A percentile compares a stretch with the other conserved stretches of the same genome.
Conservation (phyloP, 2,797 vertebrate species). For the Sebastes trivittatus region DNA sequence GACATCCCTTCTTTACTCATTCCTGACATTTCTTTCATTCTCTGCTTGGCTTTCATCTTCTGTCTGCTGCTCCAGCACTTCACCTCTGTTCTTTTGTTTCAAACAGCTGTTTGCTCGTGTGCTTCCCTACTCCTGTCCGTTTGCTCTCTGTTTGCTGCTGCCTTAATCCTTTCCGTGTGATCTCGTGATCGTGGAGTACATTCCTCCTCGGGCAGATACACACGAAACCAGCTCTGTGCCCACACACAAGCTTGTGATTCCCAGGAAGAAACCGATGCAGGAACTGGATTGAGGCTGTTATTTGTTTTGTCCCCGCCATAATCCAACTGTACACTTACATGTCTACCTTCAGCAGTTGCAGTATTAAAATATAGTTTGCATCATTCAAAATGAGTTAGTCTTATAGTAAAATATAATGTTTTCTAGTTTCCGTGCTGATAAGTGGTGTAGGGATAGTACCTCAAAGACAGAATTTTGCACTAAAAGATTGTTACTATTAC, state of each 20-base stretch:
- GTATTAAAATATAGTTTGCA: neutral
- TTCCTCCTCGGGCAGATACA: neutral
- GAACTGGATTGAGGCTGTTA: neutral
- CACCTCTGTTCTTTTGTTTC: neutral
- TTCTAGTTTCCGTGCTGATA: neutral
- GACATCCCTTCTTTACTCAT: slow-evolving; percentile 9
- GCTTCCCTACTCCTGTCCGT: neutral
- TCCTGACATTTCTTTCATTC: slow-evolving; percentile 25
- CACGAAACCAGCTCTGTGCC: neutral
- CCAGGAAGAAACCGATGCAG: neutral
- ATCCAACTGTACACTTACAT: neutral
- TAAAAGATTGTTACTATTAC: neutral
- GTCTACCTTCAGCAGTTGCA: neutral
- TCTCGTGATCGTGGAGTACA: neutral
- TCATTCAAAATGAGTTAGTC: neutral
- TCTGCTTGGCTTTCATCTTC: neutral
- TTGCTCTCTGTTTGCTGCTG: neutral
- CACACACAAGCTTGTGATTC: neutral
- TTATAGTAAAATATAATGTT: neutral
- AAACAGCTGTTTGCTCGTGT: neutral
- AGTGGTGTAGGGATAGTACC: neutral
- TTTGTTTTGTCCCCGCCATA: neutral
- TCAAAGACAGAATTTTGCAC: neutral
- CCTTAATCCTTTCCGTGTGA: neutral
- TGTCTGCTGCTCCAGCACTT: neutral